Evolutionary conservation across 2,888 invertebrate species (phyloP).

Genomic region (Dynastes tityus): DNA sequence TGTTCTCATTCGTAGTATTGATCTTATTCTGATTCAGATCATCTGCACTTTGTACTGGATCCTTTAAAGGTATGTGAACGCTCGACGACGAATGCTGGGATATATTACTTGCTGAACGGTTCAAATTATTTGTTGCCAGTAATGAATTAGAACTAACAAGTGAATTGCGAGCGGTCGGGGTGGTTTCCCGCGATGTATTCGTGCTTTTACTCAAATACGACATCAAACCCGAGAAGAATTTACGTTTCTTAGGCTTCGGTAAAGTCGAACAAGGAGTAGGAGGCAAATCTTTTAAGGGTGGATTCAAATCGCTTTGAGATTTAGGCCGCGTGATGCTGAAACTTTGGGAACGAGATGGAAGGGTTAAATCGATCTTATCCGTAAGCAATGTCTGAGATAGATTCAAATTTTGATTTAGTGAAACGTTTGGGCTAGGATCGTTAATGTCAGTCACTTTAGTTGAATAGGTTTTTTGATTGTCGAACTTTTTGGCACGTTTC

Average conservation of each 20-base stretch:
- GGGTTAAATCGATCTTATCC: conserved; percentile 51
- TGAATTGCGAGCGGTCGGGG: conserved; percentile 61
- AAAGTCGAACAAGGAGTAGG: conserved; percentile 71
- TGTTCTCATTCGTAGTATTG: conserved; percentile 39
- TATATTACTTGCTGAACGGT: conserved; percentile 53
- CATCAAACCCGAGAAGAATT: conserved; percentile 78
- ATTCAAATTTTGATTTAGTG: conserved; percentile 22
- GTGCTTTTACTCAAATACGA: conserved; percentile 59
- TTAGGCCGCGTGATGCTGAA: conserved; percentile 62
- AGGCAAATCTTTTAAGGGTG: conserved; percentile 75
- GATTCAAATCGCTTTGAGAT: conserved; percentile 64
- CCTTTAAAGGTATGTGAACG: conserved; percentile 80
- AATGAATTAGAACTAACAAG: conserved; percentile 68
- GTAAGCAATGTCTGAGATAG: neutral
- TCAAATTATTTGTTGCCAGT: conserved; percentile 67
- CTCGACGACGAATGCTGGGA: conserved; percentile 64
- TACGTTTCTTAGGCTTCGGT: conserved; percentile 76
- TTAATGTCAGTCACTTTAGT: conserved; percentile 67
- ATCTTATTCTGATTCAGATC: conserved; percentile 50
- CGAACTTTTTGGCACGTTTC: conserved; percentile 79
- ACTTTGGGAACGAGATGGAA: conserved; percentile 63
- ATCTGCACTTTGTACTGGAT: conserved; percentile 59
- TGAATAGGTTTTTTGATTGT: conserved; percentile 47
- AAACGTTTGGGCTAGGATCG: conserved; percentile 54
- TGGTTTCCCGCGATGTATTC: conserved; percentile 48